These are phyloP conservation scores for Dolichotis patagonum DNA, from an alignment of 2,113 vertebrate genomes.

Conservation along the genomic window DNA sequence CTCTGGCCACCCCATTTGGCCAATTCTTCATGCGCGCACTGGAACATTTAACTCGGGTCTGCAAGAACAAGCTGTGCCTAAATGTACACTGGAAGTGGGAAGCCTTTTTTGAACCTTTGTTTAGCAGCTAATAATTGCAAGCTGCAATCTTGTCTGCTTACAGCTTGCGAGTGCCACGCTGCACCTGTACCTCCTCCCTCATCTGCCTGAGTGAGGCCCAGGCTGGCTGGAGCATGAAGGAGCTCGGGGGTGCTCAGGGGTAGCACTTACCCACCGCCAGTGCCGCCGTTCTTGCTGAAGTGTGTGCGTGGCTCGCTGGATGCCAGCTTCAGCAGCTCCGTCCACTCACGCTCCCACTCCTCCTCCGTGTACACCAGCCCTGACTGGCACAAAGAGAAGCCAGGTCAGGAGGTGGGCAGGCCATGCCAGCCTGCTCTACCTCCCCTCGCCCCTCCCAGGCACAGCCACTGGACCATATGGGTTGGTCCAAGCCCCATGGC, in stretches of 20 bases:
- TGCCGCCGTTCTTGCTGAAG: conserved; percentile 95
- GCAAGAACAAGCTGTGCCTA: neutral
- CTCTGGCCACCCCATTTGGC: fast-evolving
- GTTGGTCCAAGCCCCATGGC: neutral
- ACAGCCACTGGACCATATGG: fast-evolving
- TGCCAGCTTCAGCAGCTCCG: conserved; percentile 96
- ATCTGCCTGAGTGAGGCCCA: neutral
- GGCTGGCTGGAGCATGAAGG: neutral
- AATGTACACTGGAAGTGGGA: neutral
- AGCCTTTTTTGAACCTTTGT: neutral
- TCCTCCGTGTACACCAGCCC: conserved; percentile 98
- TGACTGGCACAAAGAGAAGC: conserved; percentile 87
- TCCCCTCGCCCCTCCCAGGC: neutral
- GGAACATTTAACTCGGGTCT: no score
- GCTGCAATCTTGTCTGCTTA: no score
- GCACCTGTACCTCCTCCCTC: no score
- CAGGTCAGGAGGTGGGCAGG: neutral
- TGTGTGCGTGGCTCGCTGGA: conserved; percentile 97
- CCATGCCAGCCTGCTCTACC: neutral
- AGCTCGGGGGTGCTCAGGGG: neutral
- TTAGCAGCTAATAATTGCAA: no score
- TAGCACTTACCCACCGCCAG: conserved; percentile 92
- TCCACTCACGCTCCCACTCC: conserved; percentile 98
- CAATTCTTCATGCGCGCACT: neutral
- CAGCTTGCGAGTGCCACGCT: fast-evolving